Percentiles rank a stretch among this genome's conserved stretches.
phyloP scores from a whole-genome alignment of 2,888 invertebrate species.

The Thymelicus acteon region DNA sequence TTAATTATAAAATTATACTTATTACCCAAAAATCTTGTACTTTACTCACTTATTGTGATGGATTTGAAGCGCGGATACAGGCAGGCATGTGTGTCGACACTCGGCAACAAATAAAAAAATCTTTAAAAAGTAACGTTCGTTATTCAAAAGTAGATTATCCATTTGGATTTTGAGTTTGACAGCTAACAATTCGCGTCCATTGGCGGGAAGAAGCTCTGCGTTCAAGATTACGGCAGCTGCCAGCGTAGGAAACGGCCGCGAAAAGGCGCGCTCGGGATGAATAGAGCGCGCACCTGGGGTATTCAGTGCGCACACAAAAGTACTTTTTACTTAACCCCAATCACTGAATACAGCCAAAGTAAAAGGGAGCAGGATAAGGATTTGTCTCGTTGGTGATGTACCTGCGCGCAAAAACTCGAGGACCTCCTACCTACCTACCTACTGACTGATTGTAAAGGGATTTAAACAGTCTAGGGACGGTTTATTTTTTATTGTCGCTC shows the following conservation, averaged over 20 bases:
- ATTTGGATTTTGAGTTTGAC: constrained; percentile 23
- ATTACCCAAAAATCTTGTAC: too few relatives aligned
- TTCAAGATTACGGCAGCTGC: constrained; percentile 48
- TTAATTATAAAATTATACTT: too few relatives aligned
- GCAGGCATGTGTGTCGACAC: too few relatives aligned
- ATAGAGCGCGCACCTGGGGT: constrained; percentile 56
- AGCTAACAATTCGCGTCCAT: constrained; percentile 14
- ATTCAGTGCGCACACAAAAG: constrained; percentile 47
- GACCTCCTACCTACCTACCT: constrained; percentile 31
- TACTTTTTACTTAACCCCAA: constrained; percentile 55
- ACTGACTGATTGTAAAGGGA: constrained; percentile 34
- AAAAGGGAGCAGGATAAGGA: constrained; percentile 50
- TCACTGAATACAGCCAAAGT: constrained; percentile 43
- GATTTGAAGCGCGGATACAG: too few relatives aligned
- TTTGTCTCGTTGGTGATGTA: constrained; percentile 49
- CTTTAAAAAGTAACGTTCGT: background rate
- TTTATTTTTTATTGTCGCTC: constrained; percentile 9
- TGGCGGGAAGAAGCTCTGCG: constrained; percentile 23
- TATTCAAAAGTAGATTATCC: constrained; percentile 6
- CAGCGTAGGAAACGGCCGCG: constrained; percentile 50
- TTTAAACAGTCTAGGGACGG: constrained; percentile 32
- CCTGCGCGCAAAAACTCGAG: constrained; percentile 50
- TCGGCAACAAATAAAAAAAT: background rate
- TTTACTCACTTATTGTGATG: too few relatives aligned
- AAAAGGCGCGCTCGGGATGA: constrained; percentile 48